A percentile compares a stretch with the other conserved stretches of the same genome.
phyloP scores from a whole-genome alignment of 2,113 vertebrate genomes.

The Camelus dromedarius region DNA sequence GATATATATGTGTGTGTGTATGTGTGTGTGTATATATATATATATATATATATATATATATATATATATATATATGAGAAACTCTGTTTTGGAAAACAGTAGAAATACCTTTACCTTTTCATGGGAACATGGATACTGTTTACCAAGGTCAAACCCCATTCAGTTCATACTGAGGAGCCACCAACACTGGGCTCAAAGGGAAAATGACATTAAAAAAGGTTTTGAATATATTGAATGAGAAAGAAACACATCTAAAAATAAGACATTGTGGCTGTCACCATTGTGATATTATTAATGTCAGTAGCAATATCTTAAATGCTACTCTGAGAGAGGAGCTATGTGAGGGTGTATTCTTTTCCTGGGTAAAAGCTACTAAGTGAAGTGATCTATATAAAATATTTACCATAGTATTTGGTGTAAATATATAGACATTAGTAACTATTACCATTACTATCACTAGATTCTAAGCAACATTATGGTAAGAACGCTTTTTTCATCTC shows the following conservation, averaged over 20 bases:
- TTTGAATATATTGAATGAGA: neutral
- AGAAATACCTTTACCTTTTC: neutral
- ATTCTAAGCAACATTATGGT: constrained; percentile 16
- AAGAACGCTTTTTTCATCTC: neutral
- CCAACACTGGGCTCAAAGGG: neutral
- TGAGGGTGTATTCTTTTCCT: neutral
- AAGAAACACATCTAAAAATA: neutral
- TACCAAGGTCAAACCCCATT: neutral
- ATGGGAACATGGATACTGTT: neutral
- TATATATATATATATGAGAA: neutral
- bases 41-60: neutral
- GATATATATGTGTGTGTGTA: neutral
- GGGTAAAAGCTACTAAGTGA: neutral
- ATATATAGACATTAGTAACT: neutral
- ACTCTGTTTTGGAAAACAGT: neutral
- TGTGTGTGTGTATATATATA: too few relatives aligned
- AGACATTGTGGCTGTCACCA: neutral
- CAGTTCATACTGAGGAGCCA: neutral
- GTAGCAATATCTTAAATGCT: neutral
- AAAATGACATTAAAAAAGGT: neutral
- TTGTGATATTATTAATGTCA: neutral
- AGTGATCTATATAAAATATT: neutral
- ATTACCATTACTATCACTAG: neutral
- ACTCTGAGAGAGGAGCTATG: neutral
- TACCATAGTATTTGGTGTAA: constrained; percentile 2